Evolutionary conservation across 2,797 vertebrate species (phyloP), one percentile per base, ranked within the genome.

Genomic region (Lepidocolaptes lacrymiger): DNA sequence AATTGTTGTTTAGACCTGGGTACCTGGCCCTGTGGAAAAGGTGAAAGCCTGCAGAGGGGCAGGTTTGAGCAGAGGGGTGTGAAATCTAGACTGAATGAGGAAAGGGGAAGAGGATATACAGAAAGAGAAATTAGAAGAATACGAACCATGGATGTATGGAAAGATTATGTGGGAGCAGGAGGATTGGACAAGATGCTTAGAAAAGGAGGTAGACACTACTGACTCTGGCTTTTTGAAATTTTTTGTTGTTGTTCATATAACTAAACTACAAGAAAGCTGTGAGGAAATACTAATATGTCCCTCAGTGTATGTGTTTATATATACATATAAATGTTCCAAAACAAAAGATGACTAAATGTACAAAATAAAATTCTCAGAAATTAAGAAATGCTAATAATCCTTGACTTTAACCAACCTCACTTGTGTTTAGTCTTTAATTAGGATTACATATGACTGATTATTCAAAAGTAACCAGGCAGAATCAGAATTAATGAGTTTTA

Each of bases 1-100:
- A 73, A 28, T 26, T 79, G 32, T 56, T 64, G 34, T 0, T 1
- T 73, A 55, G 55, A 48, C 0, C 0, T 4, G 2, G 12, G 19
- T 63, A n/a, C 13, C 10, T n/a, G 32, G 22, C 7, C 55, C 12
- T 28, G 16, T 72, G 28, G 37, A 58, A 84, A 89, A 69, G 28
- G 8, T 32, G 17, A 64, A 28, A 64, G 7, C 59, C 59, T 69
- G 32, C 9, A 37, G 37, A 37, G 37, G 37, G 37, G 37, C 37
- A 13, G 22, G 12, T 74, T 67, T 85, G 21, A 46, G 58, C 52
- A 54, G 17, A 4, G 6, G 3, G 6, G 0, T 76, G 17, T 55
- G 68, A 76, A 68, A 72, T 43, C 36, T 51, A 20, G 8, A 23
- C 44, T 85, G 49, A 71, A 78, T 34, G 20, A 85, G n/a, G 44